phyloP scores from a whole-genome alignment of 1,140 invertebrate species.

The Armadillidium nasatum region DNA sequence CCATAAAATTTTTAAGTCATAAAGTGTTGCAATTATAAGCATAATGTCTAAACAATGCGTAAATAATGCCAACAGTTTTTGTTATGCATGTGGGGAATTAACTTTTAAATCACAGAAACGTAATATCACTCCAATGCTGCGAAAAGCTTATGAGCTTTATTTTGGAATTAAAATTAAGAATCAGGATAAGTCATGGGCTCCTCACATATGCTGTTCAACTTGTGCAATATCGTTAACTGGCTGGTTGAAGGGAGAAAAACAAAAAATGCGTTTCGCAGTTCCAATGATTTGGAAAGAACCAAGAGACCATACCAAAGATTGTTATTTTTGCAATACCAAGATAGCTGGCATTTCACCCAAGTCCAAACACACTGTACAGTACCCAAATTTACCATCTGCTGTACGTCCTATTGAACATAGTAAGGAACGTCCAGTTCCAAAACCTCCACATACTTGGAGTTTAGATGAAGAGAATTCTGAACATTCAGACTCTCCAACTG shows the following conservation, averaged over 20 bases:
- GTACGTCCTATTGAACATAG: not conserved
- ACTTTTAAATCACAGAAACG: too few species aligned
- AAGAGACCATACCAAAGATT: conserved; percentile 12
- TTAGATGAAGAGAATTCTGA: not conserved
- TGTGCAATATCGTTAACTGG: not conserved
- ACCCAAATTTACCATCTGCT: conserved; percentile 19
- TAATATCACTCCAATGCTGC: too few species aligned
- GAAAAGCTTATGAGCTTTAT: not conserved
- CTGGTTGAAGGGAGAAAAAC: conserved; percentile 17
- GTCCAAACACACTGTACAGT: conserved; percentile 16
- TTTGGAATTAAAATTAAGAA: not conserved
- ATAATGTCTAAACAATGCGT: too few species aligned
- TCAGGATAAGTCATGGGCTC: conserved; percentile 9
- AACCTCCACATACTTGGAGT: not conserved
- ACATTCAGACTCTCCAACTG: not conserved
- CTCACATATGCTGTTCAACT: conserved; percentile 14
- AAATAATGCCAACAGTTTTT: too few species aligned
- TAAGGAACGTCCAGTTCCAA: not conserved
- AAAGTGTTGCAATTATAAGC: too few species aligned
- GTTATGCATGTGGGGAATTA: too few species aligned
- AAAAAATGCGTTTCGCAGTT: conserved; percentile 6
- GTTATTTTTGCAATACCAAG: not conserved
- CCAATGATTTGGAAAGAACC: conserved; percentile 21
- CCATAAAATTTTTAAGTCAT: too few species aligned
- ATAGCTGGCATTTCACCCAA: conserved; percentile 6